Base-by-base conservation (phyloP, 2,797 vertebrate species). In the Esox masquinongy region DNA sequence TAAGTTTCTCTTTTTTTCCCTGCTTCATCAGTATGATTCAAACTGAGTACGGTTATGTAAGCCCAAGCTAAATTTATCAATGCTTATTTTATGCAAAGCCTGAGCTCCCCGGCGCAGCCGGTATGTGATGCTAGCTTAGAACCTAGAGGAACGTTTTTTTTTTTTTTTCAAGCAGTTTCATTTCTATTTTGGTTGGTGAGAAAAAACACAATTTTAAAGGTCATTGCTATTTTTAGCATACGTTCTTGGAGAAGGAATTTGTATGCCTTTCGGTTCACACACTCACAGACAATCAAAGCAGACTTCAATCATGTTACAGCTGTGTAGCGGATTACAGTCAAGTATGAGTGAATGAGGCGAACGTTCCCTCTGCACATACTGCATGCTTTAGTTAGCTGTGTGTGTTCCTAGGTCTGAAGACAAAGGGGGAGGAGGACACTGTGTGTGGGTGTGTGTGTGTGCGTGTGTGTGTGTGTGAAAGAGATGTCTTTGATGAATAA, bases 41-140 rank as follows among this genome's bases (percentile, higher is more conserved):
- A 91, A 93, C 86, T 83, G 91, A 93, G 85, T 61, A 72, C 81
- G 83, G 90, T 94, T 94, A 92, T 72, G 83, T 94, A 94, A 94
- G 85, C 74, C 0, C 88, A 75, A 61, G 92, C 92, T 93, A 94
- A 92, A 94, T 94, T 92, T 93, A 93, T 93, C 92, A 91, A 91
- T 88, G 86, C 90, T 93, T 88, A 85, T 92, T 93, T 93, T 87
- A 92, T 91, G 91, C 89, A 90, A 92, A 93, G 91, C 90, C 86
- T 76, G 82, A 88, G 90, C 89, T 91, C 81, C 83, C 80, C 85
- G 88, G 83, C 84, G 61, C 87, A 88, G 86, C 88, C 85, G 87
- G 87, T 83, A 87, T 80, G 26, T 67, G 63, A 34, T 17, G 7
- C 78, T 83, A 85, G 87, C 79, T 89, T 83, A 83, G 84, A 87